Evolutionary conservation across 2,888 invertebrate genomes (phyloP).

Genomic region (Anoncus sp.): DNA sequence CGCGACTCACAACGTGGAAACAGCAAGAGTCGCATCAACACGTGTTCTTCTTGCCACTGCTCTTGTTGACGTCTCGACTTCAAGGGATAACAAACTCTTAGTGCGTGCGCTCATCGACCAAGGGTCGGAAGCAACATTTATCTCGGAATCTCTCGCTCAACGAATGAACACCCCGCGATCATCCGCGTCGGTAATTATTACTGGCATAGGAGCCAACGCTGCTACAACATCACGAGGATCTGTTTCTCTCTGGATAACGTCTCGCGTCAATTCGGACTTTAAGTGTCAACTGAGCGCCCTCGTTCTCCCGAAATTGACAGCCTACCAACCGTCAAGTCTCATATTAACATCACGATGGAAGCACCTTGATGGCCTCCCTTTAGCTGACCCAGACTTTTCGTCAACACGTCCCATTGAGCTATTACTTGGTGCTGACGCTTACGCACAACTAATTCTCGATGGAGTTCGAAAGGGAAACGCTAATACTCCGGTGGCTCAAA

Average conservation of each 20-base stretch:
- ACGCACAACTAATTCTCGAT: conserved; percentile 9
- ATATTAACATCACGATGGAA: conserved; percentile 1
- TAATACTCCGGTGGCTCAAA: conserved; percentile 27
- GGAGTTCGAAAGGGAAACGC: conserved; percentile 7
- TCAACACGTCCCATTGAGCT: conserved; percentile 28
- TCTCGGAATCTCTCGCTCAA: not conserved
- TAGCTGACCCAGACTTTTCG: conserved; percentile 35
- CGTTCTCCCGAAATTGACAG: conserved; percentile 21
- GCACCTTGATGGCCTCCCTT: conserved; percentile 18
- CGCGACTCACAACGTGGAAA: not conserved
- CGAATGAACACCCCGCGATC: not conserved
- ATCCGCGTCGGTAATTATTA: not conserved
- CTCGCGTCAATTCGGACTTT: conserved; percentile 23
- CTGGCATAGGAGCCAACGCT: not conserved
- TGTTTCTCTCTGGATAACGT: not conserved
- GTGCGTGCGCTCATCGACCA: not conserved
- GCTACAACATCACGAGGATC: not conserved
- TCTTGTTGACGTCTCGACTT: too few species aligned
- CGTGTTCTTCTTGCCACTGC: not conserved
- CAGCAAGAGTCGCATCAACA: not conserved
- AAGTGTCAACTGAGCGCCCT: conserved; percentile 6
- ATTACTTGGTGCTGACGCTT: conserved; percentile 31
- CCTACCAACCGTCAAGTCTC: conserved; percentile 4
- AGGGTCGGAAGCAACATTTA: not conserved
- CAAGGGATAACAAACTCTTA: too few species aligned